A percentile compares a stretch with the other conserved stretches of the same genome.
Conservation (phyloP, 2,888 invertebrate genomes). For the Anoplius nigerrimus region DNA sequence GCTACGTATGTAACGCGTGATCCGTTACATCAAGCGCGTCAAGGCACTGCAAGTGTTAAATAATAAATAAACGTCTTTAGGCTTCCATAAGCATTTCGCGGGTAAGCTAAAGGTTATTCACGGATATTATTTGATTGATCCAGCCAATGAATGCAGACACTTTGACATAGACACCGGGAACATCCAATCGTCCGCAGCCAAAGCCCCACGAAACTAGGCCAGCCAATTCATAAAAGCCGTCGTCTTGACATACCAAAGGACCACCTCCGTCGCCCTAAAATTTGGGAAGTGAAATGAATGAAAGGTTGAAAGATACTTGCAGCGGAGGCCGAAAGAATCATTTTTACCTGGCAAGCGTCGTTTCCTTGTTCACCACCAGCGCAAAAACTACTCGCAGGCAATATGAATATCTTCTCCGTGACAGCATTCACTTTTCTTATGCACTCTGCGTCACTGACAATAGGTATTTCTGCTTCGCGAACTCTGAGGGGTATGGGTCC, state of each 20-base stretch:
- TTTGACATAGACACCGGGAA: conserved; percentile 97
- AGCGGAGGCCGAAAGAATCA: too few species aligned
- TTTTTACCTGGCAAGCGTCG: conserved; percentile 90
- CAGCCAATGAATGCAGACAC: conserved; percentile 96
- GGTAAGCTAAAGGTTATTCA: conserved; percentile 83
- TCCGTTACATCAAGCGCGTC: conserved; percentile 42
- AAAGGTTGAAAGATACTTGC: background rate
- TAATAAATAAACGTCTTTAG: conserved; percentile 48
- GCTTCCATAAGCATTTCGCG: background rate
- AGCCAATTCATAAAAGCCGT: conserved; percentile 93
- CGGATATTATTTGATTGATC: conserved; percentile 98
- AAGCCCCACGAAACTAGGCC: conserved; percentile 97
- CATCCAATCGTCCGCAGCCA: conserved; percentile 93
- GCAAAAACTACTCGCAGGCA: conserved; percentile 95
- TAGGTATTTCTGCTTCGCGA: conserved; percentile 92
- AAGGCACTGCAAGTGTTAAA: conserved; percentile 37
- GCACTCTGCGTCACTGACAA: conserved; percentile 94
- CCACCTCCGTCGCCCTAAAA: conserved; percentile 94
- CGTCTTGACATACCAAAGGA: conserved; percentile 93
- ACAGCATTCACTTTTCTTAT: conserved; percentile 95
- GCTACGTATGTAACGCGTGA: conserved; percentile 20
- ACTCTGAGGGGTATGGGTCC: conserved; percentile 94
- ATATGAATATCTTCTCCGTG: conserved; percentile 94
- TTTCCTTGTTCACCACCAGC: conserved; percentile 95
- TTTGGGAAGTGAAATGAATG: conserved; percentile 8